phyloP scores from a whole-genome alignment of 2,797 vertebrate species.

The Taeniopygia guttata region DNA sequence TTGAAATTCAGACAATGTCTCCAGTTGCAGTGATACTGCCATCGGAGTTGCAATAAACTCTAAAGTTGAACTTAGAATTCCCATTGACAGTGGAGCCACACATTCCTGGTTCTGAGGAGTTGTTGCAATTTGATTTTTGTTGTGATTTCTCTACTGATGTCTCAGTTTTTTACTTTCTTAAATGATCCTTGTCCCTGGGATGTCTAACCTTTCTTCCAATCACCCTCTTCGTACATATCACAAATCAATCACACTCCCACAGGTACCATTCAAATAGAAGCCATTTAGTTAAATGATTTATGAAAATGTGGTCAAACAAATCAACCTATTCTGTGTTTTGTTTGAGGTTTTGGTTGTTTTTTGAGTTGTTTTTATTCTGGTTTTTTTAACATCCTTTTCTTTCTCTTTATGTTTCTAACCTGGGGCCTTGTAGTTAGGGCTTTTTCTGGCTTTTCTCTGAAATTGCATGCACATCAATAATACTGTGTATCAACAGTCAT shows the following conservation, averaged over 20 bases:
- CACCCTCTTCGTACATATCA: background rate
- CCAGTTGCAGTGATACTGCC: accelerated
- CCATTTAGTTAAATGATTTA: slow-evolving; percentile 26
- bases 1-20: background rate
- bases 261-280: slow-evolving; percentile 8
- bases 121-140: background rate
- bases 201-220: slow-evolving; percentile 29
- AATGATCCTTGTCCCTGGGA: background rate
- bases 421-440: background rate
- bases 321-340: background rate
- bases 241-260: background rate
- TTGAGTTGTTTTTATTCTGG: background rate
- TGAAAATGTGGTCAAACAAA: slow-evolving; percentile 28
- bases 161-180: background rate
- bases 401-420: background rate
- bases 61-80: background rate
- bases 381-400: background rate
- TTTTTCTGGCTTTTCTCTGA: slow-evolving; percentile 21
- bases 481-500: slow-evolving; percentile 40
- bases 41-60: background rate
- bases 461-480: slow-evolving; percentile 10
- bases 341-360: background rate
- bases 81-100: background rate
- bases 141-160: background rate
- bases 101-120: background rate